A percentile compares a stretch with the other conserved stretches of the same genome.
Conservation (phyloP, 2,888 invertebrate genomes). For the Athrips mouffetella region DNA sequence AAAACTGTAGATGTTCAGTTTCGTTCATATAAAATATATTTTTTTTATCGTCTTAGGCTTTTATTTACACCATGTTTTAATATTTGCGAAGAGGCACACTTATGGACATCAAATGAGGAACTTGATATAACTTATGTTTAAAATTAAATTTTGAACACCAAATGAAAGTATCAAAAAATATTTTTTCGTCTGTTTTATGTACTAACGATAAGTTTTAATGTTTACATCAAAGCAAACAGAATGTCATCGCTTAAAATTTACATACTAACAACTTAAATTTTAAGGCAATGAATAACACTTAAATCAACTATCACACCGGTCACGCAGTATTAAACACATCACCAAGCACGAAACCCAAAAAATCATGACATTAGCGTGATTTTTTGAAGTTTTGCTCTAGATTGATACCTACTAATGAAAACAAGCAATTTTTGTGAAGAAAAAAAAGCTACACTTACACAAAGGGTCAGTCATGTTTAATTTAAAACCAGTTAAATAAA, state of each 20-base stretch:
- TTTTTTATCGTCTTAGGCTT: background rate
- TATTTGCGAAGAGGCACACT: slow-evolving; percentile 17
- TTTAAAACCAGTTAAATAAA: too few relatives aligned
- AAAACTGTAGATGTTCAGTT: too few relatives aligned
- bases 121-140: too few relatives aligned
- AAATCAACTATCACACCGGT: slow-evolving; percentile 9
- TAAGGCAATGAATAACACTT: slow-evolving; percentile 7
- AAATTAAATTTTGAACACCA: too few relatives aligned
- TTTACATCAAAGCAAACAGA: background rate
- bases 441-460: too few relatives aligned
- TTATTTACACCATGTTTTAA: background rate
- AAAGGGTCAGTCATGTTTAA: too few relatives aligned
- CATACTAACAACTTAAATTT: slow-evolving; percentile 1
- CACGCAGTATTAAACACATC: slow-evolving; percentile 4
- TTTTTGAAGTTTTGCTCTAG: too few relatives aligned
- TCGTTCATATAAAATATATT: background rate
- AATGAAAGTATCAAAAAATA: background rate
- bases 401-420: too few relatives aligned
- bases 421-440: too few relatives aligned
- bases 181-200: background rate
- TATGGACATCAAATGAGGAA: slow-evolving; percentile 17
- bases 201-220: background rate
- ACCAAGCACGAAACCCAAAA: too few relatives aligned
- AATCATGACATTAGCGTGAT: too few relatives aligned
- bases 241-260: slow-evolving; percentile 5